A percentile compares a stretch with the other conserved stretches of the same genome.
These are phyloP conservation scores for Cyanoderma ruficeps DNA, from an alignment of 2,113 vertebrate genomes.

Conservation along the genomic window DNA sequence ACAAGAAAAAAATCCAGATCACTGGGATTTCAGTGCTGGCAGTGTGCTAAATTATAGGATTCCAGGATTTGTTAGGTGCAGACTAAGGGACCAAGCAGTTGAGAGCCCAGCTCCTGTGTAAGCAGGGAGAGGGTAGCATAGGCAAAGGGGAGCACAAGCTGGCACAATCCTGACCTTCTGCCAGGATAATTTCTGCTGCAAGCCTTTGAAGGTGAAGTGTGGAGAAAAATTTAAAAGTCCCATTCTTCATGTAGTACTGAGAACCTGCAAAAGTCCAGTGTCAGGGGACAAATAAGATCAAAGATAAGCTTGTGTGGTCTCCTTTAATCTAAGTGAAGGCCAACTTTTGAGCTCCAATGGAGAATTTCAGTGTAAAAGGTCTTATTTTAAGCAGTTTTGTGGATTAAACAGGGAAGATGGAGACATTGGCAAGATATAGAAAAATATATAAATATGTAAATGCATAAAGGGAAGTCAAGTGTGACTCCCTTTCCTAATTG, in stretches of 20 bases:
- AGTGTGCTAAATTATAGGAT: neutral
- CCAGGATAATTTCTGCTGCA: neutral
- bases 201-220: neutral
- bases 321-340: constrained; percentile 1
- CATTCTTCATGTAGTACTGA: neutral
- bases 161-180: neutral
- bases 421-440: constrained; percentile 40
- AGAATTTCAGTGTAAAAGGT: neutral
- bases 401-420: constrained; percentile 44
- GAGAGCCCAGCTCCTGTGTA: neutral
- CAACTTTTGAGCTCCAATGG: neutral
- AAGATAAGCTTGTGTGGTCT: neutral
- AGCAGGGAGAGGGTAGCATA: neutral
- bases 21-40: neutral
- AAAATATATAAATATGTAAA: constrained; percentile 71
- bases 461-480: constrained; percentile 71
- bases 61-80: neutral
- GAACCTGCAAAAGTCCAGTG: neutral
- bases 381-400: constrained; percentile 6
- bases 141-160: neutral
- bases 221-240: neutral
- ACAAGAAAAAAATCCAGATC: neutral
- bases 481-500: constrained; percentile 79
- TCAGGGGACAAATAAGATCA: neutral
- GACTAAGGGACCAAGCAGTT: neutral